Conservation (phyloP, 1,140 invertebrate genomes). For the Ceratina japonica region DNA sequence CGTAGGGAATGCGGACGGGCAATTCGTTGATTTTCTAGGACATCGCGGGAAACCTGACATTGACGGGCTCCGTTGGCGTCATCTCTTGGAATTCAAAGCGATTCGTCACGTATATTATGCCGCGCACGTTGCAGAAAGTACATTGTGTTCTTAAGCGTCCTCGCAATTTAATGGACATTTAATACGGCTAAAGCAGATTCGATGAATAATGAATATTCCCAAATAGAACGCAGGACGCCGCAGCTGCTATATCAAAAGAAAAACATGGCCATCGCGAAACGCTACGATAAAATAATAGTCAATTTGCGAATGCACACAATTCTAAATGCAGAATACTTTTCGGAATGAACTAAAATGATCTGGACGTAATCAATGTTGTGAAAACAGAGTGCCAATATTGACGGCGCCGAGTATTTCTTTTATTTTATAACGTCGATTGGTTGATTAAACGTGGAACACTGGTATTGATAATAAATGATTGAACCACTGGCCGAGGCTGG, state of each 20-base stretch:
- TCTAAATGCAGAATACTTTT: neutral
- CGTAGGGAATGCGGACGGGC: conserved; percentile 29
- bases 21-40: conserved; percentile 41
- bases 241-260: too few relatives aligned
- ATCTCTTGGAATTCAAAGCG: conserved; percentile 47
- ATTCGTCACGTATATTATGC: conserved; percentile 38
- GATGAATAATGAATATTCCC: neutral
- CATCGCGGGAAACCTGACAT: conserved; percentile 38
- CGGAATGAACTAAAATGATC: neutral
- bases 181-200: neutral
- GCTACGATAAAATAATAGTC: too few relatives aligned
- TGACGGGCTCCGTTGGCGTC: conserved; percentile 31
- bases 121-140: conserved; percentile 14
- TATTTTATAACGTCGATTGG: neutral
- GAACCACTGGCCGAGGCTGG: too few relatives aligned
- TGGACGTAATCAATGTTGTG: neutral
- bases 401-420: too few relatives aligned
- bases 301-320: too few relatives aligned
- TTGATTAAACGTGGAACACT: too few relatives aligned
- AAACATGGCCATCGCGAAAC: too few relatives aligned
- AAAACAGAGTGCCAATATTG: too few relatives aligned
- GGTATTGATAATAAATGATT: too few relatives aligned
- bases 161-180: conserved; percentile 10
- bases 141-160: conserved; percentile 11
- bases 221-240: neutral